phyloP scores from a whole-genome alignment of 2,113 vertebrate genomes.

The Amazona guildingii region DNA sequence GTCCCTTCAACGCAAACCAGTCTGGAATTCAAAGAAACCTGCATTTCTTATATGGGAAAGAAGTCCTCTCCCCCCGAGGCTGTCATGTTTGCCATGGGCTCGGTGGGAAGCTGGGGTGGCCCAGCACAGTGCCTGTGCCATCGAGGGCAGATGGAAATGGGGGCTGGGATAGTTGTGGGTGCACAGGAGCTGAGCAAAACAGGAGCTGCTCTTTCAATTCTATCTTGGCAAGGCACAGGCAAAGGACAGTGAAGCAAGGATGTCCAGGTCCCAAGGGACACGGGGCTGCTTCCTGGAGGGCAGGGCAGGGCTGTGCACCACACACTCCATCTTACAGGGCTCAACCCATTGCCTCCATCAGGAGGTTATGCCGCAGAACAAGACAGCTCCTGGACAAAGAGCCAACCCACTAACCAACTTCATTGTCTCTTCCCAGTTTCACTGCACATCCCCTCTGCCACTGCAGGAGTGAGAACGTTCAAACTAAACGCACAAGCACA shows the following conservation, averaged over 20 bases:
- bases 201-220: not conserved
- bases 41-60: not conserved
- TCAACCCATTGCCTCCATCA: rapidly evolving
- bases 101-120: not conserved
- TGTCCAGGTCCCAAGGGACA: rapidly evolving
- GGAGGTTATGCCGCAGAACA: not conserved
- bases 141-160: not conserved
- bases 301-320: not conserved
- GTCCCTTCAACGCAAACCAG: not conserved
- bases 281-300: not conserved
- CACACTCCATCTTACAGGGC: not conserved
- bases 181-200: rapidly evolving
- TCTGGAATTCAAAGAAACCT: not conserved
- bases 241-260: not conserved
- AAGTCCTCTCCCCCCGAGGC: not conserved
- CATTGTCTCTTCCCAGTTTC: not conserved
- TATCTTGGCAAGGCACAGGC: not conserved
- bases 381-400: not conserved
- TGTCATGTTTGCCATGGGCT: not conserved
- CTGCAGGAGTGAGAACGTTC: not conserved
- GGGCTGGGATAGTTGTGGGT: rapidly evolving
- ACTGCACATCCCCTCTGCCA: not conserved
- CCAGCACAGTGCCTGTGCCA: not conserved
- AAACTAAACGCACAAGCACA: not conserved
- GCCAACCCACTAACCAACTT: not conserved